Conservation (phyloP, 2,888 invertebrate species). For the Hirtodrosophila duncani region DNA sequence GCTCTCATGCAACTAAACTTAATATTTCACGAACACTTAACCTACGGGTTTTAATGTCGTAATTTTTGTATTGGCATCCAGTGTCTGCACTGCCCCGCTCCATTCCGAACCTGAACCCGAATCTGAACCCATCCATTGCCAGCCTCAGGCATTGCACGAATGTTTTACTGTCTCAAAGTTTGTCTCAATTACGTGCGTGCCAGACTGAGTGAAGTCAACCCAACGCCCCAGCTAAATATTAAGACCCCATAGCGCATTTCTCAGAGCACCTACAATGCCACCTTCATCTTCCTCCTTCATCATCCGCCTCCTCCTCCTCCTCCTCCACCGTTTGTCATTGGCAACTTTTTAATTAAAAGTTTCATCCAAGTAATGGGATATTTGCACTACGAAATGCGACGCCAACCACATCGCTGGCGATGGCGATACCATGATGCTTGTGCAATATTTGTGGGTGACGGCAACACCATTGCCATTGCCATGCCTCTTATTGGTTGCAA, state of each 20-base stretch:
- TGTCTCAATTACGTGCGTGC: constrained; percentile 71
- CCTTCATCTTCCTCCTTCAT: background rate
- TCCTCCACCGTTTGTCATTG: constrained; percentile 56
- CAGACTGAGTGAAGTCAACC: constrained; percentile 45
- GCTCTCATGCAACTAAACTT: constrained; percentile 65
- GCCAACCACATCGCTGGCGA: constrained; percentile 43
- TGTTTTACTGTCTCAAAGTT: constrained; percentile 66
- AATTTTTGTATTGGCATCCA: constrained; percentile 65
- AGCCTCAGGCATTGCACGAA: constrained; percentile 50
- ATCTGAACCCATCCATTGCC: background rate
- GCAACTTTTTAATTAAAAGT: constrained; percentile 74
- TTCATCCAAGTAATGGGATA: constrained; percentile 71
- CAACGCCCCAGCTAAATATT: constrained; percentile 43
- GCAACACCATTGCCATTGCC: constrained; percentile 17
- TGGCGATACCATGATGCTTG: constrained; percentile 44
- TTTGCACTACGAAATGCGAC: constrained; percentile 66
- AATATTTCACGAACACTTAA: constrained; percentile 70
- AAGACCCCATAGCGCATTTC: constrained; percentile 47
- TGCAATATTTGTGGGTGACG: constrained; percentile 60
- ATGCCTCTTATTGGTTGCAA: constrained; percentile 48
- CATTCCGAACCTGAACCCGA: no score
- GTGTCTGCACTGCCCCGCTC: background rate
- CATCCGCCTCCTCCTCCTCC: no score
- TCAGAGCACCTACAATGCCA: constrained; percentile 20
- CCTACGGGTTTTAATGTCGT: constrained; percentile 69